Percentiles rank a stretch among this genome's conserved stretches.
These are phyloP conservation scores for Passer domesticus DNA, from an alignment of 2,113 vertebrate species.

Conservation along the genomic window DNA sequence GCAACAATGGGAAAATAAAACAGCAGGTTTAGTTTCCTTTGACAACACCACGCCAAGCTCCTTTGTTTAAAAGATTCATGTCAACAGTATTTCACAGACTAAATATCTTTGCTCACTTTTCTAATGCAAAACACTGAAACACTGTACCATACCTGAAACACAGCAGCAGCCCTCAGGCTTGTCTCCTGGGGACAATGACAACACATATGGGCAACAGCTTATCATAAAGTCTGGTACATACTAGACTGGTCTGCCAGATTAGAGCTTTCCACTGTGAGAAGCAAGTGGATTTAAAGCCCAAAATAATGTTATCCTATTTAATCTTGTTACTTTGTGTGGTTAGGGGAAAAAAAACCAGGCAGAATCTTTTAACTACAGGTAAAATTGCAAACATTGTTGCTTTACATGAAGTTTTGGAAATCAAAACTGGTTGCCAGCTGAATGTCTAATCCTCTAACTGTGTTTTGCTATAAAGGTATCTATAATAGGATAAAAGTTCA, in stretches of 20 bases:
- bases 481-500: background rate
- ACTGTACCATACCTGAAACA: background rate
- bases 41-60: background rate
- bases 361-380: background rate
- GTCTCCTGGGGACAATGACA: constrained; percentile 32
- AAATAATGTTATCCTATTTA: constrained; percentile 49
- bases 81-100: background rate
- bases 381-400: background rate
- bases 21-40: constrained; percentile 29
- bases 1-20: constrained; percentile 29
- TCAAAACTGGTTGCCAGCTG: background rate
- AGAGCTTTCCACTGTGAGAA: constrained; percentile 5
- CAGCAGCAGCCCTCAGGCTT: background rate
- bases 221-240: constrained; percentile 7
- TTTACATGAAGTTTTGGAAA: background rate
- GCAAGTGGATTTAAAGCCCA: constrained; percentile 35
- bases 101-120: constrained; percentile 6
- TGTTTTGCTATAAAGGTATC: background rate
- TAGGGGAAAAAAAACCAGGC: background rate
- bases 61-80: constrained; percentile 45
- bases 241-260: constrained; percentile 24
- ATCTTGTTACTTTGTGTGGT: constrained; percentile 34
- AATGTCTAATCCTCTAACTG: background rate
- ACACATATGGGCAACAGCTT: constrained; percentile 51
- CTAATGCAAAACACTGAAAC: constrained; percentile 3